Evolutionary conservation across 2,797 vertebrate genomes (phyloP).

Genomic region (Rhinella marina): DNA sequence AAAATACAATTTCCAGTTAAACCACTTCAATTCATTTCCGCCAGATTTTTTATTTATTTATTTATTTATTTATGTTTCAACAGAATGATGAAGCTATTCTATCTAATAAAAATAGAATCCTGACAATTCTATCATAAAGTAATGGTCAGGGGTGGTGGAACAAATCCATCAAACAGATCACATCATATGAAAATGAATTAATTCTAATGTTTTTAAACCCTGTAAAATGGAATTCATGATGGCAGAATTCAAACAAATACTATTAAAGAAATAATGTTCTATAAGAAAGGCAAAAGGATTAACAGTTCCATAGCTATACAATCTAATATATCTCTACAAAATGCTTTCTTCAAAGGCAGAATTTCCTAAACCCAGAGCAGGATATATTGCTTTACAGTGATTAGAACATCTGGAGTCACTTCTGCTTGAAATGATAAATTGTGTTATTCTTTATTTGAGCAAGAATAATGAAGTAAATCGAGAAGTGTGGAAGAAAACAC

Average conservation of each 20-base stretch:
- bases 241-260: neutral
- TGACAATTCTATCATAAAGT: no score
- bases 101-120: no score
- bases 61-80: no score
- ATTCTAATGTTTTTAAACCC: no score
- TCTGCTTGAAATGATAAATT: conserved; percentile 41
- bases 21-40: no score
- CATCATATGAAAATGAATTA: no score
- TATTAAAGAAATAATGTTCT: neutral
- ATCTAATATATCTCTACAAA: neutral
- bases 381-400: neutral
- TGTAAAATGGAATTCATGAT: no score
- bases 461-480: conserved; percentile 55
- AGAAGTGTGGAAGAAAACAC: conserved; percentile 33
- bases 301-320: neutral
- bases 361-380: neutral
- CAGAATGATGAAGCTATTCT: no score
- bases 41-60: no score
- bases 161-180: no score
- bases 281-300: neutral
- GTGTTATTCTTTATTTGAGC: conserved; percentile 53
- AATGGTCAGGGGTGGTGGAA: no score
- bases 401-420: neutral
- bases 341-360: neutral
- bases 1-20: no score